Evolutionary conservation across 2,888 invertebrate genomes (phyloP).

Genomic region (Pyralis farinalis): DNA sequence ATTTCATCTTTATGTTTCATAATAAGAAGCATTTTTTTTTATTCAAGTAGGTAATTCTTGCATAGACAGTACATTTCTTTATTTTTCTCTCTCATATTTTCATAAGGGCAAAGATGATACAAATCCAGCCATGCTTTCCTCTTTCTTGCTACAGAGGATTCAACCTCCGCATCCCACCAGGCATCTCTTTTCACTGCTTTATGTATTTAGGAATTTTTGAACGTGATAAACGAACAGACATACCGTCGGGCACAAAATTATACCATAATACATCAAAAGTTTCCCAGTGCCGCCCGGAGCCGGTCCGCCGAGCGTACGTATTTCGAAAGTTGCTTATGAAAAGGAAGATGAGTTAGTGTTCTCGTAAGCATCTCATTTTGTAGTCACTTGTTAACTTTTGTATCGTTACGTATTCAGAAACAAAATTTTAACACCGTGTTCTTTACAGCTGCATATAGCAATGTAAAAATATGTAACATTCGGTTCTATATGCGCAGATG

Average conservation of each 20-base stretch:
- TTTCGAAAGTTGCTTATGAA: constrained; percentile 45
- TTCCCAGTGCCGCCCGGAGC: constrained; percentile 30
- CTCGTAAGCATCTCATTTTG: constrained; percentile 29
- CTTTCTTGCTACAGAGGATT: too few relatives aligned
- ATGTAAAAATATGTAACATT: not conserved
- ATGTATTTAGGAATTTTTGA: too few relatives aligned
- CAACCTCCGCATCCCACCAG: too few relatives aligned
- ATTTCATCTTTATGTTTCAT: too few relatives aligned
- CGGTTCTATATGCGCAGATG: too few relatives aligned
- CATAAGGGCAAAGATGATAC: too few relatives aligned
- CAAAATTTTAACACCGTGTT: constrained; percentile 17
- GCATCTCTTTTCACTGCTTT: too few relatives aligned
- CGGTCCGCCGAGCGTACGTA: constrained; percentile 30
- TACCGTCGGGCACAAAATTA: constrained; percentile 18
- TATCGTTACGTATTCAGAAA: constrained; percentile 19
- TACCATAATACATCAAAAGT: constrained; percentile 42
- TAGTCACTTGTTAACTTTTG: constrained; percentile 22
- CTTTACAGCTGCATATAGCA: not conserved
- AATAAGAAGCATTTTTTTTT: too few relatives aligned
- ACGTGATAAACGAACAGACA: constrained; percentile 1
- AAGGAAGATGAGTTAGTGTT: constrained; percentile 33
- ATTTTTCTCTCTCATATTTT: too few relatives aligned
- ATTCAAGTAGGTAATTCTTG: too few relatives aligned
- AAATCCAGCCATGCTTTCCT: too few relatives aligned
- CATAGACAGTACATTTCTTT: too few relatives aligned